phyloP scores from a whole-genome alignment of 2,113 vertebrate species.

The Gallinago media region DNA sequence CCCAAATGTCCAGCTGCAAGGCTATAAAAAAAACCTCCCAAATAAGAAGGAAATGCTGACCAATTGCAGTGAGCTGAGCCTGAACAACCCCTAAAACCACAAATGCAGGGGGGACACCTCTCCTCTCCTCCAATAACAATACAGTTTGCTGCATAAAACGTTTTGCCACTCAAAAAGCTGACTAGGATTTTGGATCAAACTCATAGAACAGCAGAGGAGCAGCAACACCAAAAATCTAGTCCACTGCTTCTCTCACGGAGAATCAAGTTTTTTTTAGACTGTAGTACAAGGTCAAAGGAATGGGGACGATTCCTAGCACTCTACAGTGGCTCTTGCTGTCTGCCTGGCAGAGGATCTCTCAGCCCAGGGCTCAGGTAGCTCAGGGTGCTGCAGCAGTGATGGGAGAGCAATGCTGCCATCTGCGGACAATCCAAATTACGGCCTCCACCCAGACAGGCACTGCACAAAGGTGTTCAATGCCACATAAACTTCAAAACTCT shows the following conservation, averaged over 20 bases:
- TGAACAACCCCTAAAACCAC: neutral
- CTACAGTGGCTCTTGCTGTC: neutral
- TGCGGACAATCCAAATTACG: neutral
- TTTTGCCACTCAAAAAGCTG: neutral
- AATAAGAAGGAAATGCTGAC: neutral
- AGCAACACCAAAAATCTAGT: neutral
- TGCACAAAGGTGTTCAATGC: neutral
- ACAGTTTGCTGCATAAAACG: neutral
- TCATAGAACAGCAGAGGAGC: neutral
- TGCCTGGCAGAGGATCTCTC: neutral
- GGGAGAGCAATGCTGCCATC: constrained; percentile 3
- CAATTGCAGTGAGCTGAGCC: neutral
- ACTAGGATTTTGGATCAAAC: neutral
- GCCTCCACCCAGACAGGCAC: neutral
- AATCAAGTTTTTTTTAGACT: neutral
- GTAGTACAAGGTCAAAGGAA: neutral
- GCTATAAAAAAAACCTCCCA: neutral
- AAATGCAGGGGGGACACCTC: neutral
- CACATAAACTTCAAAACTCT: neutral
- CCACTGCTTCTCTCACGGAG: neutral
- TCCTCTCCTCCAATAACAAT: neutral
- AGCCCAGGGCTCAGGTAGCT: neutral
- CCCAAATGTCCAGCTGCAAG: neutral
- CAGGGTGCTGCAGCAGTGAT: neutral
- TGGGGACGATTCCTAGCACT: neutral